Evolutionary conservation across 2,113 vertebrate genomes (phyloP), one percentile per base, ranked within the genome.

Genomic region (Gallinago paraguaiae): DNA sequence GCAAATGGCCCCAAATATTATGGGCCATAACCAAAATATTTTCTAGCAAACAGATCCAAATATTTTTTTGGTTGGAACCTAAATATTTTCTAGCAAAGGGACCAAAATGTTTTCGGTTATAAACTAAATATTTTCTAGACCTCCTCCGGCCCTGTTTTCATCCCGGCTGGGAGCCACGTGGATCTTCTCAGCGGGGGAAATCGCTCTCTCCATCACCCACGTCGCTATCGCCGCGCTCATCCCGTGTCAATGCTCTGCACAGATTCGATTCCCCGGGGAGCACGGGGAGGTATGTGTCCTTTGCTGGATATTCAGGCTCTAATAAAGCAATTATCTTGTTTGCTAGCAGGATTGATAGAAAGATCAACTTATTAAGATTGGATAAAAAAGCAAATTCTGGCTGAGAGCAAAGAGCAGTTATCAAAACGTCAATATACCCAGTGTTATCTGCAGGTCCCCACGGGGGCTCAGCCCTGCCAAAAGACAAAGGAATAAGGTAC

Each of bases 261-360:
- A 2, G 54, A 30, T 64, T 25, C 13, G 2, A 1, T 17, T 77
- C 87, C 77, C 84, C 25, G 1, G 1, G 48, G 68, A 86, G 67
- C 16, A n/a, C 18, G 4, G 0, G 54, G 48, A 17, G 25, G 51
- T 11, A 13, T 4, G 83, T 59, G 86, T 86, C 95, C 94, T 88
- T 76, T 79, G 28, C 63, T 80, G 87, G 83, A 17, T 51, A 15
- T 8, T 43, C 65, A 71, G 70, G 14, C 41, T 48, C 33, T 53
- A 82, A 59, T 28, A 56, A 68, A 72, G 84, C 72, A 56, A 72
- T 91, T 69, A 28, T 33, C 43, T 76, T 80, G 67, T 83, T 92
- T 94, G 92, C 90, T 74, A 64, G 90, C 71, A 48, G 92, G 71
- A 65, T 7, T 76, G 90, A 80, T 43, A 83, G 80, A n/a, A 83